Evolutionary conservation across 2,888 invertebrate genomes (phyloP).

Genomic region (Mimas tiliae): DNA sequence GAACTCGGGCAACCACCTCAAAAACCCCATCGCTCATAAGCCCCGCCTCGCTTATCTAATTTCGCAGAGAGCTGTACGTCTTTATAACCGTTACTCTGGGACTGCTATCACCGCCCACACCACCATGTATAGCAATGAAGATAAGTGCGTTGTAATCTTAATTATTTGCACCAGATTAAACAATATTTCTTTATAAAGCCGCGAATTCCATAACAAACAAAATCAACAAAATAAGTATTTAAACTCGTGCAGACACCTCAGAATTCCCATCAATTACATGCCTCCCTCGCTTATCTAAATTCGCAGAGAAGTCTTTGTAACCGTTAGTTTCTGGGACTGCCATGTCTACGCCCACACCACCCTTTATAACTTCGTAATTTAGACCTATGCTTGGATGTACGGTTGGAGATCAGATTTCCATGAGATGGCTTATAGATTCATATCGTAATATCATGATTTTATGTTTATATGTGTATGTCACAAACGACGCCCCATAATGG

Average conservation of each 20-base stretch:
- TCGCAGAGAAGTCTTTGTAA: slow-evolving; percentile 4
- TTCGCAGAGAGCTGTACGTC: not conserved
- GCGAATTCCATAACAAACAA: too few relatives aligned
- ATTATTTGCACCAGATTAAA: not conserved
- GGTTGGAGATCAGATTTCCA: not conserved
- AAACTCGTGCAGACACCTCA: not conserved
- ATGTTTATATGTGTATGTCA: not conserved
- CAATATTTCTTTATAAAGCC: not conserved
- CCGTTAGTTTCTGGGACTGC: slow-evolving; percentile 7
- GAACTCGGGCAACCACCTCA: not conserved
- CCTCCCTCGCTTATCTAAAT: not conserved
- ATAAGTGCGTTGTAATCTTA: slow-evolving; percentile 6
- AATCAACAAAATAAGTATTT: too few relatives aligned
- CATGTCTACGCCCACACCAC: slow-evolving; percentile 3
- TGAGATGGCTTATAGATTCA: not conserved
- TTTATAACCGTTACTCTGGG: not conserved
- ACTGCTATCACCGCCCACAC: not conserved
- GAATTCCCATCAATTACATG: not conserved
- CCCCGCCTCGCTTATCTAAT: slow-evolving; percentile 12
- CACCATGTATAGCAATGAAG: not conserved
- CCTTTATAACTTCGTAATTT: slow-evolving; percentile 2
- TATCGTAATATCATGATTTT: not conserved
- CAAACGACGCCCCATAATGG: not conserved
- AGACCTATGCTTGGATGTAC: not conserved
- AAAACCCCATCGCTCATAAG: slow-evolving; percentile 3